Percentiles rank a stretch among this genome's conserved stretches.
These are phyloP conservation scores for Fringilla coelebs DNA, from an alignment of 2,797 vertebrate species.

Conservation along the genomic window DNA sequence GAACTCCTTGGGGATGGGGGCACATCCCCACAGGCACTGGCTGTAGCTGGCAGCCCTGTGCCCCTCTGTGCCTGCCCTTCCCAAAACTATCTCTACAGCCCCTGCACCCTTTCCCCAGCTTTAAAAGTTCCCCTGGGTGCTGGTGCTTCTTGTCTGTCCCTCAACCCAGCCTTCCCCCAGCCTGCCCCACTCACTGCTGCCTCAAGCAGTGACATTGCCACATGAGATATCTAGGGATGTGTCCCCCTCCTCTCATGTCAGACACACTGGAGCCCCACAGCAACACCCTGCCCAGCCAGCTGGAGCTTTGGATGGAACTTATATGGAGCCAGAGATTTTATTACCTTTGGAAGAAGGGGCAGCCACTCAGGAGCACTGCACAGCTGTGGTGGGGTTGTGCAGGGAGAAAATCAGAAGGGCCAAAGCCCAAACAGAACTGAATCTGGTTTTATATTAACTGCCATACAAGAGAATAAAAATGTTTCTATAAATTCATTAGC, in stretches of 20 bases:
- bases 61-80: neutral
- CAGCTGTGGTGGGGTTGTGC: neutral
- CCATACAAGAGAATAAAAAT: neutral
- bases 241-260: neutral
- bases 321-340: neutral
- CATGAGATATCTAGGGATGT: neutral
- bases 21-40: neutral
- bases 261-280: neutral
- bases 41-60: neutral
- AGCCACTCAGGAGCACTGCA: neutral
- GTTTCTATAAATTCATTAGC: neutral
- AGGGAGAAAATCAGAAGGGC: neutral
- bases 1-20: rapidly evolving
- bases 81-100: neutral
- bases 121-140: neutral
- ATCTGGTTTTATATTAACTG: neutral
- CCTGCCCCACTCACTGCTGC: neutral
- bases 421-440: neutral
- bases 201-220: neutral
- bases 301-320: neutral
- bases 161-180: neutral
- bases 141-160: neutral
- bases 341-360: neutral
- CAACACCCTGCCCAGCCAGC: rapidly evolving
- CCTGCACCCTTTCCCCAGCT: neutral